Conservation (phyloP, 2,888 invertebrate species). For the Antitype chi region DNA sequence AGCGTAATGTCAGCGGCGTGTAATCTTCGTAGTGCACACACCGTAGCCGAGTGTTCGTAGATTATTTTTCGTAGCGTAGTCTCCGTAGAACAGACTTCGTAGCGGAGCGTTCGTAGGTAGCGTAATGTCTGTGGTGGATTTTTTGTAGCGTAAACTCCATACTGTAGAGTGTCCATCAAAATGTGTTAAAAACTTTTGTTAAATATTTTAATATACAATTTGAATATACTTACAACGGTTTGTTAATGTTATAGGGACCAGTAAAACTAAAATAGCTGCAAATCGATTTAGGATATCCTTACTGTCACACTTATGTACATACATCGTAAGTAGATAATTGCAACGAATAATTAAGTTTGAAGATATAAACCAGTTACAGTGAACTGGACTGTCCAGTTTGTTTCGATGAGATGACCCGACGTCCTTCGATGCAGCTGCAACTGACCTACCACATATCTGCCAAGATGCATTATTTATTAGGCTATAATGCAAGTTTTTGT, state of each 20-base stretch:
- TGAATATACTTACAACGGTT: not conserved
- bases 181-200: not conserved
- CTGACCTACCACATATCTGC: slow-evolving; percentile 43
- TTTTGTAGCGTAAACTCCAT: not conserved
- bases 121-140: not conserved
- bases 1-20: too few relatives aligned
- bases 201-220: not conserved
- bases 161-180: not conserved
- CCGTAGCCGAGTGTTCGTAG: not conserved
- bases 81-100: not conserved
- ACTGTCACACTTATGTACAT: slow-evolving; percentile 6
- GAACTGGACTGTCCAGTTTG: slow-evolving; percentile 47
- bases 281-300: slow-evolving; percentile 14
- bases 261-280: slow-evolving; percentile 2
- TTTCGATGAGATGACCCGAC: slow-evolving; percentile 42
- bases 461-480: slow-evolving; percentile 30
- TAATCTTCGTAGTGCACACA: not conserved
- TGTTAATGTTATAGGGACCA: not conserved
- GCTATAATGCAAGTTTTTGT: slow-evolving; percentile 10
- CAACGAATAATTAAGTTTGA: slow-evolving; percentile 9
- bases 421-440: slow-evolving; percentile 56
- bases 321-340: not conserved
- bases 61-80: not conserved
- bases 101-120: not conserved
- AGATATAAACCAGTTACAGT: slow-evolving; percentile 28